Percentiles rank a stretch among this genome's conserved stretches.
These are phyloP conservation scores for Cecropterus lyciades DNA, from an alignment of 1,140 invertebrate genomes.

Conservation along the genomic window DNA sequence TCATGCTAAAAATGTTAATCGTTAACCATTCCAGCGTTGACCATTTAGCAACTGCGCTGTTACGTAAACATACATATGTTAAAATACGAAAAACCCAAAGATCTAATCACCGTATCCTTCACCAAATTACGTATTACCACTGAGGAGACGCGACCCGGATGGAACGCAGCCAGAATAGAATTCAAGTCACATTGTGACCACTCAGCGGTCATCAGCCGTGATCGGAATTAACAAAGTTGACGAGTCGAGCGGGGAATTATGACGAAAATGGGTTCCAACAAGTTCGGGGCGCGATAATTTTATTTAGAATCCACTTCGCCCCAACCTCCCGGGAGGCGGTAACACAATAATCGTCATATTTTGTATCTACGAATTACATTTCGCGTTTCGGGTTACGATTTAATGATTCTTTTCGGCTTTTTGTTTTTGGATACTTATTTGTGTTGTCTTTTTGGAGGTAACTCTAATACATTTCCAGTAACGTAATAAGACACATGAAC, in stretches of 20 bases:
- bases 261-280: slow-evolving; percentile 61
- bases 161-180: slow-evolving; percentile 29
- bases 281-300: slow-evolving; percentile 55
- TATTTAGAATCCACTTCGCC: slow-evolving; percentile 53
- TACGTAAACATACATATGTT: too few relatives aligned
- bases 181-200: slow-evolving; percentile 45
- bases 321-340: slow-evolving; percentile 40
- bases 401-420: slow-evolving; percentile 27
- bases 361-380: slow-evolving; percentile 51
- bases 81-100: background rate
- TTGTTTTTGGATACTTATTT: too few relatives aligned
- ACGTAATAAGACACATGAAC: too few relatives aligned
- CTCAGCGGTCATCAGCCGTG: slow-evolving; percentile 44
- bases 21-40: too few relatives aligned
- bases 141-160: slow-evolving; percentile 37
- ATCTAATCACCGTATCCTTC: background rate
- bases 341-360: slow-evolving; percentile 66
- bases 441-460: background rate
- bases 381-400: slow-evolving; percentile 51
- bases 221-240: slow-evolving; percentile 34
- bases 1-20: too few relatives aligned
- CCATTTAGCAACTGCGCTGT: too few relatives aligned
- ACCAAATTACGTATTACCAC: slow-evolving; percentile 6
- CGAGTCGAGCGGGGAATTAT: slow-evolving; percentile 41
- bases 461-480: too few relatives aligned